Evolutionary conservation across 2,888 invertebrate genomes (phyloP).

Genomic region (Linyphia triangularis): DNA sequence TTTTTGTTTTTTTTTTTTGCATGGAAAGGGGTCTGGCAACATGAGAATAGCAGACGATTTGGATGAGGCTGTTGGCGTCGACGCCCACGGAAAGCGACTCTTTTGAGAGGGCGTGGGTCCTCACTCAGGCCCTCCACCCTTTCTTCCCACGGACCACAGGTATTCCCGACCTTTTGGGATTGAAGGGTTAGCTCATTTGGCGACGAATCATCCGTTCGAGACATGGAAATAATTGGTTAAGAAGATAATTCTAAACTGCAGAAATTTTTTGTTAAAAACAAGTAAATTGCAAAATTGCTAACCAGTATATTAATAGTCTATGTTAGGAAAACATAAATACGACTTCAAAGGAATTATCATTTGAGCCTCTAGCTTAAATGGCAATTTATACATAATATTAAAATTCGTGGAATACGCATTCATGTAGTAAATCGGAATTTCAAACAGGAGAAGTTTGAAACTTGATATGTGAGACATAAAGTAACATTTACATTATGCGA

Average conservation of each 20-base stretch:
- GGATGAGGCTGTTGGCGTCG: slow-evolving; percentile 49
- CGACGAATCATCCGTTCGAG: background rate
- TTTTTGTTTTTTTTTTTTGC: too few species aligned
- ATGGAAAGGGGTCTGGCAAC: background rate
- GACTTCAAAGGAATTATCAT: too few species aligned
- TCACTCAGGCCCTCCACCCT: slow-evolving; percentile 58
- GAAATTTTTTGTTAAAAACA: background rate
- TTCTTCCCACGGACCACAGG: slow-evolving; percentile 62
- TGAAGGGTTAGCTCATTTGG: slow-evolving; percentile 38
- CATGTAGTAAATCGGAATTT: too few species aligned
- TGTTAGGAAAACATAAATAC: too few species aligned
- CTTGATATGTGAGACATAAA: too few species aligned
- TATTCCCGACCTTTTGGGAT: background rate
- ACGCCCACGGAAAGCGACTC: slow-evolving; percentile 50
- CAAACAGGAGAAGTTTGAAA: too few species aligned
- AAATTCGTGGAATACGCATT: too few species aligned
- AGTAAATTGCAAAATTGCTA: too few species aligned
- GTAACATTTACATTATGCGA: too few species aligned
- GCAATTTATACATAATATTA: too few species aligned
- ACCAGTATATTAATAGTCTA: too few species aligned
- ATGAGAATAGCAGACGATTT: slow-evolving; percentile 5
- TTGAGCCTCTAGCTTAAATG: too few species aligned
- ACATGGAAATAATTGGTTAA: background rate
- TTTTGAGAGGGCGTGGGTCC: slow-evolving; percentile 60
- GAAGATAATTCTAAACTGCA: background rate